Conservation (phyloP, 2,888 invertebrate genomes). For the Drosophila glabriapex region DNA sequence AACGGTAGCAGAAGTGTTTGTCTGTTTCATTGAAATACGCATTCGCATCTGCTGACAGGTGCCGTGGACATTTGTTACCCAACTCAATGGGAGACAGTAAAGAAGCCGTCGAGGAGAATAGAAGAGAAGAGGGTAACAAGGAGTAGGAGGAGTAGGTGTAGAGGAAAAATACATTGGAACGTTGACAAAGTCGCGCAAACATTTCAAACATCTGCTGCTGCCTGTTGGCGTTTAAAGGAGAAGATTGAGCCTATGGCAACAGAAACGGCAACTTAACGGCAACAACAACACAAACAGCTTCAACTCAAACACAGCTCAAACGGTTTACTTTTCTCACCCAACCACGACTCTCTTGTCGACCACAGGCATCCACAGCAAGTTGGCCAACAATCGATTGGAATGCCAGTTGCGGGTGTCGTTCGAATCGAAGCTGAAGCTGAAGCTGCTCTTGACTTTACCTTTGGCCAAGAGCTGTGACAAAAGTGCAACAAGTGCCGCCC, state of each 20-base stretch:
- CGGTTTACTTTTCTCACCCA: slow-evolving; percentile 74
- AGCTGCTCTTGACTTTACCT: slow-evolving; percentile 12
- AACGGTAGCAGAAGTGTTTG: slow-evolving; percentile 62
- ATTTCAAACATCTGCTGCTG: slow-evolving; percentile 72
- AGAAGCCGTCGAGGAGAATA: slow-evolving; percentile 11
- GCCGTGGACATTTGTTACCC: slow-evolving; percentile 62
- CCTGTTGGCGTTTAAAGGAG: slow-evolving; percentile 52
- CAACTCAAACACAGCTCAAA: slow-evolving; percentile 49
- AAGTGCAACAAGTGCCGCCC: slow-evolving; percentile 52
- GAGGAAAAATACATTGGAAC: slow-evolving; percentile 24
- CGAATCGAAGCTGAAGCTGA: slow-evolving; percentile 26
- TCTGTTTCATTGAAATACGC: slow-evolving; percentile 35
- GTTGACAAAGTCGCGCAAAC: slow-evolving; percentile 71
- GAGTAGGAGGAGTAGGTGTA: slow-evolving; percentile 13
- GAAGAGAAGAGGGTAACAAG: slow-evolving; percentile 1
- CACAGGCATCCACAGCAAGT: slow-evolving; percentile 58
- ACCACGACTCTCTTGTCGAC: slow-evolving; percentile 34
- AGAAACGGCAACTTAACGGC: slow-evolving; percentile 3
- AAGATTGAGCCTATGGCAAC: slow-evolving; percentile 34
- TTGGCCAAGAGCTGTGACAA: slow-evolving; percentile 57
- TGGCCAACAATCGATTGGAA: slow-evolving; percentile 75
- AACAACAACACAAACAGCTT: slow-evolving; percentile 14
- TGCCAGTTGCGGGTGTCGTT: slow-evolving; percentile 70
- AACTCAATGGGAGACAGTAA: slow-evolving; percentile 58
- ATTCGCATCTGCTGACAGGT: slow-evolving; percentile 64